Evolutionary conservation across 1,140 invertebrate species (phyloP), one percentile per base, ranked within the genome.

Genomic region (Sitophilus oryzae): DNA sequence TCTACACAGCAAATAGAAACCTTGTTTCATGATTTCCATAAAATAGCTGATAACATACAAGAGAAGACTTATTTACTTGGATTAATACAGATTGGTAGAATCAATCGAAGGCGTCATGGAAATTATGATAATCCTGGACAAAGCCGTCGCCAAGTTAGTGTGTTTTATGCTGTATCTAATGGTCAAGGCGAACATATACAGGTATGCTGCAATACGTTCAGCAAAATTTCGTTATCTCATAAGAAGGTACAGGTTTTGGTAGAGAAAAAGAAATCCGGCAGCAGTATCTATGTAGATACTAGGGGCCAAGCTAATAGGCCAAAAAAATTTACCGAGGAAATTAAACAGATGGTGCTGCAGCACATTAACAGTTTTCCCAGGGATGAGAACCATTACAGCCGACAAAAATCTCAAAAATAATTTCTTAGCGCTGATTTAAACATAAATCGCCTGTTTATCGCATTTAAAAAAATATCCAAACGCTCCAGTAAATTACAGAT

Each of bases 111-210:
- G 16, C 36, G 16, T 37, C 36, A n/a, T 5, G 36, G 36, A 37
- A 37, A 37, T 37, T 37, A 37, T 37, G 4, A 37, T 37, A 37
- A 37, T 37, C 36, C 36, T 37, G 36, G n/a, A 4, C 36, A 37
- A 37, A 37, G 4, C 36, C n/a, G 36, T 15, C 36, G 36, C 36
- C 3, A 37, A n/a, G n/a, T 37, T 37, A 37, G 4, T 37, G n/a
- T 37, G 36, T 37, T 37, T 43, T 43, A 43, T 43, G 41, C 41
- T 43, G 41, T 43, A 18, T 19, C 6, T 43, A 43, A 43, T 43
- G 38, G 38, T 15, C 5, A 43, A 43, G 41, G 22, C 6, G 22
- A 43, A 43, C 41, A 37, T 37, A 37, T 37, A n/a, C 36, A 6
- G 36, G 4, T 6, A 37, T 37, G 36, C 36, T n/a, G n/a, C n/a